A percentile compares a stretch with the other conserved stretches of the same genome.
These are phyloP conservation scores for Crossaster papposus DNA, from an alignment of 53 echinoderm and acorn worm species.

Conservation along the genomic window DNA sequence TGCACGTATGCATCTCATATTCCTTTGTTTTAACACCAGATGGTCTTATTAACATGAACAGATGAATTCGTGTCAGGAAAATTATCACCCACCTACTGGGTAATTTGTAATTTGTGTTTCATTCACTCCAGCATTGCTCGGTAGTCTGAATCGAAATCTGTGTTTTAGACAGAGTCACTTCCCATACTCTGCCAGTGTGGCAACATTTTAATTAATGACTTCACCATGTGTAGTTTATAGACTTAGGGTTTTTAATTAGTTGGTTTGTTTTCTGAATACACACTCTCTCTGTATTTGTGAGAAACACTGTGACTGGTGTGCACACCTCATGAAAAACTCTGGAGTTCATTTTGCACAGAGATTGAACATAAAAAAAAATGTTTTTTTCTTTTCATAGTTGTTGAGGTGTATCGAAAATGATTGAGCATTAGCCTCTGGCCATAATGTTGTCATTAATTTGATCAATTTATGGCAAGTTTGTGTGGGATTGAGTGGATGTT, in stretches of 20 bases:
- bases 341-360: neutral
- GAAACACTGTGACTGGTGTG: neutral
- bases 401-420: too few relatives aligned
- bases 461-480: too few relatives aligned
- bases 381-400: too few relatives aligned
- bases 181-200: neutral
- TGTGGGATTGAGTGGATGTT: too few relatives aligned
- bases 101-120: neutral
- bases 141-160: slow-evolving; percentile 16
- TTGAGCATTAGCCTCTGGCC: too few relatives aligned
- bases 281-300: neutral
- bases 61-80: neutral
- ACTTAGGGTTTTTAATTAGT: slow-evolving; percentile 28
- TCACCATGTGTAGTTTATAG: slow-evolving; percentile 8
- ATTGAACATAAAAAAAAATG: neutral
- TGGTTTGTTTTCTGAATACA: neutral
- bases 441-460: too few relatives aligned
- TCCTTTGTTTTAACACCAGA: slow-evolving; percentile 26
- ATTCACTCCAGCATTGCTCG: slow-evolving; percentile 27
- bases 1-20: neutral
- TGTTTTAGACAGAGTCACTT: neutral
- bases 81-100: neutral
- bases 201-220: slow-evolving; percentile 26
- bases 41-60: slow-evolving; percentile 9
- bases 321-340: neutral